Evolutionary conservation across 1,140 invertebrate species (phyloP), one percentile per base, ranked within the genome.

Genomic region (Diprion similis): DNA sequence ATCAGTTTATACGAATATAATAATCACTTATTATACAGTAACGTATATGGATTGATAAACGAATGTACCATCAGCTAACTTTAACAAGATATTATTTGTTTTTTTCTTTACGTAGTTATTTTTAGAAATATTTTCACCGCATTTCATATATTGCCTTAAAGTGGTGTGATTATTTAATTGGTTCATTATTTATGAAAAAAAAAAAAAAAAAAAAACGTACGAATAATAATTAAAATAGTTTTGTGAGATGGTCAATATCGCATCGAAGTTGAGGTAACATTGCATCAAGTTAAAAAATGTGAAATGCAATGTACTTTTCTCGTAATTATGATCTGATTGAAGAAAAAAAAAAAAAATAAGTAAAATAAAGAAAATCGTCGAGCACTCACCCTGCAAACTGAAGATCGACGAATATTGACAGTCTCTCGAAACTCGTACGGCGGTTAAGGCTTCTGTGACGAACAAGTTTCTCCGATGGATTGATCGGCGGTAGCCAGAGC

Each of bases 371-470:
- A 64, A 64, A 64, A 15, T 64, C 59, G 6, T 7, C 17, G 13
- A 64, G 13, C 59, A 18, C 59, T 64, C 59, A 64, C 13, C 13
- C 13, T 68, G 37, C 51, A 68, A 19, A 11, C 11, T 68, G 19
- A 19, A 4, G 66, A 45, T 10, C 13, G 7, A 68, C 9, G 15
- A 19, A 15, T 68, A 18, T 19, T 68, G 17, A 68, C 18, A 15
- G 66, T 68, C 19, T 70, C 69, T 46, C 18, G 69, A 46, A 9
- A 70, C 46, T 45, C 69, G 69, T 37, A 45, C 51, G 51, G 48
- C 70, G 59, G 73, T 71, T 75, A 75, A 71, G 24, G 84, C 86
- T 87, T 86, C 85, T 83, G 83, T 76, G 85, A 84, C 79, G 84
- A 87, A 81, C 69, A 83, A 71, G 75, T 74, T 59, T 37, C 71